Evolutionary conservation across 2,113 vertebrate genomes (phyloP).

Genomic region (Nibea albiflora): DNA sequence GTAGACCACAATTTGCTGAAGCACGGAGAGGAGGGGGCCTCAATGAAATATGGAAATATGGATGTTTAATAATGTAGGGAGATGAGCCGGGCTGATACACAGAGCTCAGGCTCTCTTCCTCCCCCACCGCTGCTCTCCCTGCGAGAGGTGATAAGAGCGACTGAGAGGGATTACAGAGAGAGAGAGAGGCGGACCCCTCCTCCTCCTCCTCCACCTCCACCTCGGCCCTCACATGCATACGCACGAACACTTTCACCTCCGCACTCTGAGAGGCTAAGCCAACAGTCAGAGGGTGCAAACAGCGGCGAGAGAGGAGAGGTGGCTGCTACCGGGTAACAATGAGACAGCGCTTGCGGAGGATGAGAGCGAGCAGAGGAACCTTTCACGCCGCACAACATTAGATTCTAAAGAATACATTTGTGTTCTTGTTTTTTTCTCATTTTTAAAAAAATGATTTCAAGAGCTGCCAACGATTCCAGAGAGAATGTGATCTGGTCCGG

Average conservation of each 20-base stretch:
- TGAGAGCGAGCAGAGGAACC: not conserved
- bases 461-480: not conserved
- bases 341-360: not conserved
- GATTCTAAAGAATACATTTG: not conserved
- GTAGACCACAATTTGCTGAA: conserved; percentile 50
- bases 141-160: conserved; percentile 70
- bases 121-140: conserved; percentile 48
- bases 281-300: not conserved
- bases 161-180: conserved; percentile 58
- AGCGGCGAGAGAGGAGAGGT: not conserved
- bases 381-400: not conserved
- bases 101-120: conserved; percentile 32
- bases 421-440: not conserved
- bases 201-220: not conserved
- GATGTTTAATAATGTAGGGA: conserved; percentile 75
- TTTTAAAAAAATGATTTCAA: not conserved
- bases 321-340: not conserved
- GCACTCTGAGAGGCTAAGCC: not conserved
- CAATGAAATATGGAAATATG: conserved; percentile 76
- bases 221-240: not conserved
- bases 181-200: conserved; percentile 21
- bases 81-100: conserved; percentile 63
- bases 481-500: not conserved
- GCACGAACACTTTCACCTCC: conserved; percentile 29
- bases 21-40: conserved; percentile 33